Evolutionary conservation across 1,140 invertebrate genomes (phyloP), one percentile per base, ranked within the genome.

Genomic region (Ruditapes philippinarum): DNA sequence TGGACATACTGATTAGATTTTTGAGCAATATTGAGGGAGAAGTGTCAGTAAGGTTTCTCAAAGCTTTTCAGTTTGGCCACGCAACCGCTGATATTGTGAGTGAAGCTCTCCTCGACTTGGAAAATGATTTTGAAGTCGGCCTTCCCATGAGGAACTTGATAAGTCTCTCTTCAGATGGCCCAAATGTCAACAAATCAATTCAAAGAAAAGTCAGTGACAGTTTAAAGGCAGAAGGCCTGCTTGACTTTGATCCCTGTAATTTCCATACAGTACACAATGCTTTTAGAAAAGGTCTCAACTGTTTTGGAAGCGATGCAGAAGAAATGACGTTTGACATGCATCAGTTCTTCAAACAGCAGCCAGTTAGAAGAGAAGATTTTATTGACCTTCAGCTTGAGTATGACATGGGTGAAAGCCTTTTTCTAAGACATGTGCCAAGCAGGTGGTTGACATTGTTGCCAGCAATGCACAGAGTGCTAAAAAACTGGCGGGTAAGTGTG

Each of bases 111-210:
- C 81, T 88, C 28, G 38, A 78, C 9, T 42, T 86, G 25, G 33
- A 17, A 38, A 31, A 68, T 65, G 57, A 83, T 33, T 12, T 38
- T 33, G 81, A 83, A 65, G 40, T 68, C 19, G 57, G 38, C 9
- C 62, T 65, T 45, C 42, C 81, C 40, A n/a, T 76, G 33, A 22
- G 57, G 45, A 84, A 68, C 0, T 49, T 73, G 42, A 70, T 86
- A 4, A 86, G 57, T 60, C 25, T 86, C 2, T 74, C 83, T 0
- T 87, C 84, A 62, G 84, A 87, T 78, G 84, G 73, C 31, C 73
- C 38, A 14, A 79, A 87, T 87, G 51, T 87, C n/a, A 87, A 87
- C 84, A 85, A 76, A 57, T 31, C 83, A 38, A 73, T 73, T n/a
- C 45, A 76, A 4, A 51, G 36, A 33, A 49, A 42, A 54, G 28